Conservation (phyloP, 2,113 vertebrate genomes). For the Lagopus muta region DNA sequence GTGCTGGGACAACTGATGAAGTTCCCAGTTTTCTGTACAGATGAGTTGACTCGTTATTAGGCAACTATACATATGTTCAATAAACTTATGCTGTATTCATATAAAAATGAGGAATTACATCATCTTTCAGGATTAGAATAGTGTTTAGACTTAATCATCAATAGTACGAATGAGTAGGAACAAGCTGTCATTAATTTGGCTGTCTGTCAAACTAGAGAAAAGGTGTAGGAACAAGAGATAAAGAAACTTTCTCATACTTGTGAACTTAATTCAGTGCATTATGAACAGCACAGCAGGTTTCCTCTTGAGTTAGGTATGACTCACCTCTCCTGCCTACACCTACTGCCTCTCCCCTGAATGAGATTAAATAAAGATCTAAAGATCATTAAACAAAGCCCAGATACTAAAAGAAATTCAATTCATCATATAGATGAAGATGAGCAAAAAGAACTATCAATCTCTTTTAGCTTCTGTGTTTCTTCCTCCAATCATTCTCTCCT, state of each 20-base stretch:
- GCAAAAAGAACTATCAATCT: constrained; percentile 34
- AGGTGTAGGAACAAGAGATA: neutral
- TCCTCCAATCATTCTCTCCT: neutral
- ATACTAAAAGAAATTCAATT: constrained; percentile 36
- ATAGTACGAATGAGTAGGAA: neutral
- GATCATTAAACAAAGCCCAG: neutral
- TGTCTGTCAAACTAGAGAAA: neutral
- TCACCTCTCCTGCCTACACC: constrained; percentile 50
- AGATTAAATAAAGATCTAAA: constrained; percentile 40
- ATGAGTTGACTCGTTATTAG: neutral
- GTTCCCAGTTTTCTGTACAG: neutral
- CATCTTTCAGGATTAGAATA: neutral
- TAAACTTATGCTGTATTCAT: neutral
- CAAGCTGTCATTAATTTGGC: neutral
- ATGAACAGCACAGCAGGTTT: constrained; percentile 44
- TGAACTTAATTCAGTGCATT: constrained; percentile 17
- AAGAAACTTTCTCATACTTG: constrained; percentile 8
- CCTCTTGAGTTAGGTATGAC: constrained; percentile 27
- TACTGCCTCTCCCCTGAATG: constrained; percentile 23
- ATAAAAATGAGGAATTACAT: neutral
- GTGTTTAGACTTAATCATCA: neutral
- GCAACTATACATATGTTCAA: neutral
- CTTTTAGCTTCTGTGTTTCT: constrained; percentile 37
- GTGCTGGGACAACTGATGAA: neutral
- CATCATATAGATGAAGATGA: neutral